Base-by-base conservation (phyloP, 2,797 vertebrate genomes). In the Gobionotothen gibberifrons region DNA sequence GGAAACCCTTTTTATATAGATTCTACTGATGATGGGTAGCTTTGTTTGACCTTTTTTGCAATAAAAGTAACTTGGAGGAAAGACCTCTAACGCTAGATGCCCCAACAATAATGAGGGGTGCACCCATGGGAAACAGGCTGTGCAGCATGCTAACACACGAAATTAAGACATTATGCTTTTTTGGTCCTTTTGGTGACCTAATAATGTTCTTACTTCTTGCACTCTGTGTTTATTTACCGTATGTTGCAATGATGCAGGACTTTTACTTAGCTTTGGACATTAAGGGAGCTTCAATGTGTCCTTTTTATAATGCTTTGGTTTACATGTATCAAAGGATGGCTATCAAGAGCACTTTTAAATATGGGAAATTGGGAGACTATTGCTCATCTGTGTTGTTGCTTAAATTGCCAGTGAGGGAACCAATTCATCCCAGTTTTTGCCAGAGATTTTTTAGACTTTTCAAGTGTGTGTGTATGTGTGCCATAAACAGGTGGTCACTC, bases 401-500 rank as follows among this genome's bases (percentile, higher is more conserved):
- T 21, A 29, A 46, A 13, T 36, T 81, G 49, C 7, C 48, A 61
- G 0, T 59, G 46, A 55, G 10, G 55, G 19, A 43, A 51, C 16
- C 9, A 44, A 72, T 72, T 40, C 54, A 62, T 48, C 39, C 16
- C 61, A 60, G 51, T 42, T 39, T 26, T 61, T 76, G 68, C 48
- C 19, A 44, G 66, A 56, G 6, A 58, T 83, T 84, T 51, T 82
- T 68, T 57, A 81, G 67, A 78, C 77, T 85, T 86, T 68, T 42
- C 44, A 77, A 86, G 32, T 32, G 32, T 36, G 7, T 36, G 32
- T 26, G 89, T n/a, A n/a, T 29, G 29, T 92, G 52, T 90, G 88
- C 85, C 83, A 82, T 92, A 92, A 94, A 94, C 93, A 95, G 93
- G 93, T 95, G 94, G 93, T 91, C 90, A 90, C 62, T 80, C 74